Evolutionary conservation across 1,140 invertebrate species (phyloP), one percentile per base, ranked within the genome.

Genomic region (Chionoecetes opilio): DNA sequence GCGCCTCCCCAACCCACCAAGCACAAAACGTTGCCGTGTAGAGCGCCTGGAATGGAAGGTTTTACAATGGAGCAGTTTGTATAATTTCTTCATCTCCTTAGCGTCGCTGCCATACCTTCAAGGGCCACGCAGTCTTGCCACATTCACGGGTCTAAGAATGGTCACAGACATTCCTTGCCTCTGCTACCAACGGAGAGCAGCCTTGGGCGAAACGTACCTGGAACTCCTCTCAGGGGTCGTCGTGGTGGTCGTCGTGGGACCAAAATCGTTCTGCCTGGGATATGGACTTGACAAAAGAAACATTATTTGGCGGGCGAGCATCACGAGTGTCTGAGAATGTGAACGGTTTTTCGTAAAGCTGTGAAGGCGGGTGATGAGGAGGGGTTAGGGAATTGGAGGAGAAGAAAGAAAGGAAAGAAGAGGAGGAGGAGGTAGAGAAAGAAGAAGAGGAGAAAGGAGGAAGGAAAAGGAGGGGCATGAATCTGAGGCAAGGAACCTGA

Each of bases 401-500:
- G 63, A 26, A 75, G 63, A 26, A 75, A 75, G 63, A 75, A 26
- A 21, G 63, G 11, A 75, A n/a, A 26, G 63, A 17, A 21, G 63
- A 75, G 63, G 63, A 21, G 11, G 21, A n/a, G 63, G 63, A 75
- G 21, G 63, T 21, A 75, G 63, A 75, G 63, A 75, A 75, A 21
- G 88, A 90, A 90, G 29, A 0, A n/a, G 26, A 90, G 26, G 34
- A 6, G n/a, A 34, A 29, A 46, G 88, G 21, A 11, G 29, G 38
- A 46, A 31, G 88, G 88, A 26, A 29, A 29, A 11, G 21, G 88
- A 46, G 14, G 37, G 88, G n/a, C 85, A 37, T 35, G 85, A 35
- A 37, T 41, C 34, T 38, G 29, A 41, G 37, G 37, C 26, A 29
- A 93, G 92, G 86, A 93, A 93, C 92, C n/a, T 93, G 92, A 93